Evolutionary conservation across 2,888 invertebrate genomes (phyloP).

Genomic region (Coenonympha arcania): DNA sequence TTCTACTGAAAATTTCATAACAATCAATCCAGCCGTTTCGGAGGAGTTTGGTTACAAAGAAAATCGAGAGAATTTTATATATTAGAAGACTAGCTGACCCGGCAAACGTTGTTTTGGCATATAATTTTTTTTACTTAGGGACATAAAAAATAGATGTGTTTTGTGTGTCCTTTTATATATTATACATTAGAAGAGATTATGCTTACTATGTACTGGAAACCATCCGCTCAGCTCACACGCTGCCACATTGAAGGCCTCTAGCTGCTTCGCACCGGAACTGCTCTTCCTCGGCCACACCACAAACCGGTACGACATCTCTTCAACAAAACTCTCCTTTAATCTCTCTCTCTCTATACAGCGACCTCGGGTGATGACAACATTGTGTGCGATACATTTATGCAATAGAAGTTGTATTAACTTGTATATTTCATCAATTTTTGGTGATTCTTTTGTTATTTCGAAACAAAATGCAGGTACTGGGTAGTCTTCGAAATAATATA

Average conservation of each 20-base stretch:
- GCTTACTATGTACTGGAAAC: conserved; percentile 79
- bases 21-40: too few species aligned
- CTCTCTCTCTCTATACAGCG: conserved; percentile 31
- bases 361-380: conserved; percentile 80
- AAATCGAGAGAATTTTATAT: too few species aligned
- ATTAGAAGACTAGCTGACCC: too few species aligned
- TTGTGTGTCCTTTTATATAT: too few species aligned
- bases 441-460: conserved; percentile 56
- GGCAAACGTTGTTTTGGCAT: too few species aligned
- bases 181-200: too few species aligned
- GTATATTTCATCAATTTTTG: conserved; percentile 51
- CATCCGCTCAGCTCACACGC: conserved; percentile 85
- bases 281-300: conserved; percentile 78
- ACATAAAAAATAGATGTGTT: too few species aligned
- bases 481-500: conserved; percentile 70
- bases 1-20: too few species aligned
- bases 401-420: conserved; percentile 75
- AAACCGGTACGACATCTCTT: conserved; percentile 25
- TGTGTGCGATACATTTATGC: conserved; percentile 79
- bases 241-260: conserved; percentile 78
- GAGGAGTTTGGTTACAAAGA: too few species aligned
- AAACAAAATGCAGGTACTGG: conserved; percentile 82
- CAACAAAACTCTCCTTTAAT: conserved; percentile 28
- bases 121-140: too few species aligned
- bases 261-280: conserved; percentile 72